Evolutionary conservation across 1,140 invertebrate species (phyloP).

Genomic region (Lepidurus couesii): DNA sequence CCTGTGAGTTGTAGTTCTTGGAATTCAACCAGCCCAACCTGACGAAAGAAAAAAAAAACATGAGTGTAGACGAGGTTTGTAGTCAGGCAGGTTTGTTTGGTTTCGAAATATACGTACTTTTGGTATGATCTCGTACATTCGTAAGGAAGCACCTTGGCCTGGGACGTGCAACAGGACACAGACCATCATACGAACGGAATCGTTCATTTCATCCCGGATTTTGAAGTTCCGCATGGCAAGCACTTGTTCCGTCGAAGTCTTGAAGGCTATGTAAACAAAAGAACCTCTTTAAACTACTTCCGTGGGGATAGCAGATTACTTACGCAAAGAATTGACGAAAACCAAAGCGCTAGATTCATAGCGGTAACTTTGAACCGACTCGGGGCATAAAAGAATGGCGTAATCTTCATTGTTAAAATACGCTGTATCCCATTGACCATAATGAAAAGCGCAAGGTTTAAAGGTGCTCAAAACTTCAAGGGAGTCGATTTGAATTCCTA

Average conservation of each 20-base stretch:
- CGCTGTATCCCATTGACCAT: not conserved
- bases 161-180: not conserved
- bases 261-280: not conserved
- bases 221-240: constrained; percentile 2
- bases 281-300: not conserved
- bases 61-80: no score
- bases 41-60: not conserved
- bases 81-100: no score
- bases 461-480: not conserved
- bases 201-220: not conserved
- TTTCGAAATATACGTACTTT: not conserved
- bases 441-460: not conserved
- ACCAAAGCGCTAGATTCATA: not conserved
- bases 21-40: constrained; percentile 6
- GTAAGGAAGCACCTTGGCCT: not conserved
- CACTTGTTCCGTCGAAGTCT: not conserved
- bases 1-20: not conserved
- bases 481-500: not conserved
- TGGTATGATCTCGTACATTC: not conserved
- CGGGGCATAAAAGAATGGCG: constrained; percentile 1
- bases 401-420: constrained; percentile 17
- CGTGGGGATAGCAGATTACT: not conserved
- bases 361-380: not conserved
- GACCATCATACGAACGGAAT: not conserved
- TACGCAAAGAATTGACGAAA: not conserved